These are phyloP conservation scores for Danio jaintianensis DNA, from an alignment of 2,797 vertebrate species.

Conservation along the genomic window DNA sequence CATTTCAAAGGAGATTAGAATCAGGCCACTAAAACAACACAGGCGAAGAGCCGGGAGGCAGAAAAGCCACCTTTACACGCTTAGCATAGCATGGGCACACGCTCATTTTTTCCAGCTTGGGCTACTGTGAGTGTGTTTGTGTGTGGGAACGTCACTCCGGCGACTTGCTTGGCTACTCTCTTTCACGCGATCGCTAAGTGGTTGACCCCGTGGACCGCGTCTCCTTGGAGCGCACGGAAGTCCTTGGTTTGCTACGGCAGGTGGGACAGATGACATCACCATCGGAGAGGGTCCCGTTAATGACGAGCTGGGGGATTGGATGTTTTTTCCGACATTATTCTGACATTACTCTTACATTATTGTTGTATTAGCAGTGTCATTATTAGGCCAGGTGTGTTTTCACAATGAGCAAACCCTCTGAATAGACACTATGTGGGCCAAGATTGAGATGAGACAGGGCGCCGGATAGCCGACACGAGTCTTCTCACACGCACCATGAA, in stretches of 20 bases:
- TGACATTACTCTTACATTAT: constrained; percentile 52
- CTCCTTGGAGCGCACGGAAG: constrained; percentile 41
- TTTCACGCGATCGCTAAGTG: constrained; percentile 40
- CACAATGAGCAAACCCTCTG: constrained; percentile 72
- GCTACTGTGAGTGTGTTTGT: constrained; percentile 46
- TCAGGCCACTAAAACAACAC: constrained; percentile 61
- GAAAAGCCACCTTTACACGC: constrained; percentile 16
- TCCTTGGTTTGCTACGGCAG: constrained; percentile 50
- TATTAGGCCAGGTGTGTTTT: constrained; percentile 81
- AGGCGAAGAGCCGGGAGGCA: constrained; percentile 33
- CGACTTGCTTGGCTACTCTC: constrained; percentile 21
- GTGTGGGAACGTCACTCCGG: constrained; percentile 24
- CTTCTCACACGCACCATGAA: constrained; percentile 6
- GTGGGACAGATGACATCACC: constrained; percentile 68
- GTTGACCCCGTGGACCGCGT: constrained; percentile 45
- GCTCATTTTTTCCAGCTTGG: constrained; percentile 40
- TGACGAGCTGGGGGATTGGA: constrained; percentile 58
- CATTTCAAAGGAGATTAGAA: constrained; percentile 62
- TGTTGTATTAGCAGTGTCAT: constrained; percentile 62
- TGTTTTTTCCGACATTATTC: constrained; percentile 70
- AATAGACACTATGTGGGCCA: constrained; percentile 46
- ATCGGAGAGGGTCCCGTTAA: constrained; percentile 56
- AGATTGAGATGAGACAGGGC: constrained; percentile 31
- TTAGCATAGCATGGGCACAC: constrained; percentile 18
- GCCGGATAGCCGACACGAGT: background rate